Conservation (phyloP, 2,113 vertebrate species). For the human region DNA sequence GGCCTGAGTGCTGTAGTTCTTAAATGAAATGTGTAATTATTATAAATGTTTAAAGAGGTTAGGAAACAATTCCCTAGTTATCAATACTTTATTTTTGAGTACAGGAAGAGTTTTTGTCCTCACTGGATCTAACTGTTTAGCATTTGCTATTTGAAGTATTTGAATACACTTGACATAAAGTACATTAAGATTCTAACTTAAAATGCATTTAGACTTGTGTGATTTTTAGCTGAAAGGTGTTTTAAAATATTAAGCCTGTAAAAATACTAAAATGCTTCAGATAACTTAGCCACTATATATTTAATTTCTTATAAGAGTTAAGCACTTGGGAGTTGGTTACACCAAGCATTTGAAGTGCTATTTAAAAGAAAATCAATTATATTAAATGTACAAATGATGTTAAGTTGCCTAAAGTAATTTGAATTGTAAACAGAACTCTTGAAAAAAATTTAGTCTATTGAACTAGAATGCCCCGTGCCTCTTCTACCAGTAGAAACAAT, state of each 20-base stretch:
- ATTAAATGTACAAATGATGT: slow-evolving; percentile 24
- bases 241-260: slow-evolving; percentile 29
- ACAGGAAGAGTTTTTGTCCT: not conserved
- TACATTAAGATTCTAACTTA: slow-evolving; percentile 34
- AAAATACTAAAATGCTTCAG: slow-evolving; percentile 10
- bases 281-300: not conserved
- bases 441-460: slow-evolving; percentile 15
- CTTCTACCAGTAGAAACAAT: not conserved
- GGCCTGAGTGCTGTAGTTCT: not conserved
- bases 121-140: not conserved
- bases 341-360: not conserved
- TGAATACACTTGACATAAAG: not conserved
- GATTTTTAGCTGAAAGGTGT: slow-evolving; percentile 29
- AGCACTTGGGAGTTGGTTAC: not conserved
- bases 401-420: slow-evolving; percentile 8
- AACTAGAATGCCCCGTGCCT: not conserved
- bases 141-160: slow-evolving; percentile 38
- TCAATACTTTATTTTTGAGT: not conserved
- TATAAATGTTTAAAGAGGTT: not conserved
- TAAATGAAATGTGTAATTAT: slow-evolving; percentile 15
- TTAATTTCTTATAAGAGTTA: slow-evolving; percentile 25
- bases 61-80: not conserved
- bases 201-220: slow-evolving; percentile 21
- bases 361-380: slow-evolving; percentile 35
- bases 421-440: slow-evolving; percentile 9